Evolutionary conservation across 2,797 vertebrate species (phyloP).

Genomic region (Heterohyrax brucei): DNA sequence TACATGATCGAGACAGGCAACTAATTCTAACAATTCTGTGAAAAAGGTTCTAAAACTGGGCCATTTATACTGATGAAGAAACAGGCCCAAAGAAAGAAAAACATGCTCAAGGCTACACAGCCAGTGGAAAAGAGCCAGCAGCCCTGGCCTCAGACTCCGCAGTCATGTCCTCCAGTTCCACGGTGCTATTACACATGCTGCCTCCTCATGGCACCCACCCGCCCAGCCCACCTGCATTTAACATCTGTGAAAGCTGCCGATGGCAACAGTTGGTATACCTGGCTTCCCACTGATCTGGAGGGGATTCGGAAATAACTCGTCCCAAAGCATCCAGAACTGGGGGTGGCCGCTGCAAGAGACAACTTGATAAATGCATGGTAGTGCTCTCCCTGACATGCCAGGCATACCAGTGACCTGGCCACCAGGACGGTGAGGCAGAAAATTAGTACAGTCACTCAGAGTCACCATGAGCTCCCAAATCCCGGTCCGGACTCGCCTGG

Average conservation of each 20-base stretch:
- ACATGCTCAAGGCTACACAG: not conserved
- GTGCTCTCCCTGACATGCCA: not conserved
- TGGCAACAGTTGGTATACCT: conserved; percentile 91
- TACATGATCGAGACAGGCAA: not conserved
- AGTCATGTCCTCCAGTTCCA: not conserved
- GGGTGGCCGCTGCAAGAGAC: conserved; percentile 94
- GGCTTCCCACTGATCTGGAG: conserved; percentile 99
- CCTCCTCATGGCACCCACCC: not conserved
- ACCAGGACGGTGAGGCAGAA: not conserved
- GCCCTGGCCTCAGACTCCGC: not conserved
- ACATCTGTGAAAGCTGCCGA: not conserved
- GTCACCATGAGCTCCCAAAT: not conserved
- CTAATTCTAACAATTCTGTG: too few species aligned
- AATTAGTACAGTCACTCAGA: not conserved
- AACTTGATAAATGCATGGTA: conserved; percentile 14
- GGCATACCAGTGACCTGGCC: accelerated
- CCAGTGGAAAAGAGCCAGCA: not conserved
- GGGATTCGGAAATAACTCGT: conserved; percentile 97
- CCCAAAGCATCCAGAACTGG: conserved; percentile 98
- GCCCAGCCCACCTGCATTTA: not conserved
- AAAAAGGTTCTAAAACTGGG: not conserved
- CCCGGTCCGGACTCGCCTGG: not conserved
- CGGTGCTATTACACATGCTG: not conserved
- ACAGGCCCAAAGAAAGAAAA: not conserved
- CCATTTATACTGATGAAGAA: not conserved